Percentiles rank a stretch among this genome's conserved stretches.
Conservation (phyloP, 2,113 vertebrate genomes). For the Zapus hudsonius region DNA sequence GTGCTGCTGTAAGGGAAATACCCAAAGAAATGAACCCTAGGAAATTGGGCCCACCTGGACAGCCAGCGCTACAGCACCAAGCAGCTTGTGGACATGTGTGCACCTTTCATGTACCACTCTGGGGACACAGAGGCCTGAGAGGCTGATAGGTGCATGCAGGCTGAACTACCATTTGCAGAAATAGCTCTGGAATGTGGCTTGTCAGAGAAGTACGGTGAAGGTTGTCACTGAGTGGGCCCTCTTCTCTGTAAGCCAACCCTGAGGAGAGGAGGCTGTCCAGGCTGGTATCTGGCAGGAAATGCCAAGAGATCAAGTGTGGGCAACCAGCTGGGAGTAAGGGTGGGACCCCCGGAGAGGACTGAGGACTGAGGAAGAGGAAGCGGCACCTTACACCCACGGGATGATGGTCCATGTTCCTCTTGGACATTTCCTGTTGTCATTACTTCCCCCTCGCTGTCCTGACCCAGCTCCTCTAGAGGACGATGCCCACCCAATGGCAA, state of each 20-base stretch:
- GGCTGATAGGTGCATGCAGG: background rate
- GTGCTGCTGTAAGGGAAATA: background rate
- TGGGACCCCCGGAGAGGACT: background rate
- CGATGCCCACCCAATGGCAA: no score
- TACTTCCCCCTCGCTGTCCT: background rate
- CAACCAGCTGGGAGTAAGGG: background rate
- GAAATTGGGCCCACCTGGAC: no score
- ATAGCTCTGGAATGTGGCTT: background rate
- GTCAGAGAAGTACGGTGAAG: background rate
- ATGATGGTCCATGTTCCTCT: background rate
- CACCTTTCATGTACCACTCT: fast-evolving
- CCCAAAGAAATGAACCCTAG: fast-evolving
- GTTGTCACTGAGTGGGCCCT: background rate
- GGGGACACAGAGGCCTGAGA: background rate
- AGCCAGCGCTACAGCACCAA: background rate
- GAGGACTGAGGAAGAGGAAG: background rate
- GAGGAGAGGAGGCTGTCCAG: background rate
- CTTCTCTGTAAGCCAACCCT: background rate
- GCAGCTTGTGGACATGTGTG: background rate
- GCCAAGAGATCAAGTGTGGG: no score
- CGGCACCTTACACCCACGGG: fast-evolving
- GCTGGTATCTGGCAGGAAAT: background rate
- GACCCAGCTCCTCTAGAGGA: background rate
- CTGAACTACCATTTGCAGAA: background rate
- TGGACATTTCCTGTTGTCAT: background rate